Base-by-base conservation (phyloP, 1,140 invertebrate species). In the Chymomyza costata region DNA sequence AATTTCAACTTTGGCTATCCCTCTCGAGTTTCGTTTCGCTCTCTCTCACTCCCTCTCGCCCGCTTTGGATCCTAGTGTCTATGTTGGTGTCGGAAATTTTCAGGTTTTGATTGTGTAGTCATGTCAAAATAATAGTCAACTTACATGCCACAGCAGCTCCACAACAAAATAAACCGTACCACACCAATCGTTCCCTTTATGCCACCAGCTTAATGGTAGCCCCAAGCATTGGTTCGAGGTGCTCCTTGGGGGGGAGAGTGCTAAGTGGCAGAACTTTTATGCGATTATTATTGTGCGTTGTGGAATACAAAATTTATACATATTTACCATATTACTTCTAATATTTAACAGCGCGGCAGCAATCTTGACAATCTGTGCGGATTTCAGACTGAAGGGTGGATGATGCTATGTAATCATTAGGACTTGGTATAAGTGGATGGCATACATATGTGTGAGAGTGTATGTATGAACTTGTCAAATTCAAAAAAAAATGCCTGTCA, bases 41-140 rank as follows among this genome's bases (percentile, higher is more conserved):
- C n/a, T n/a, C n/a, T n/a, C n/a, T n/a, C n/a, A n/a, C n/a, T n/a
- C n/a, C n/a, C n/a, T n/a, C n/a, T n/a, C n/a, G n/a, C n/a, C n/a
- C n/a, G n/a, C n/a, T n/a, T n/a, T n/a, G n/a, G n/a, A n/a, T n/a
- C n/a, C n/a, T n/a, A n/a, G n/a, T n/a, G n/a, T n/a, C n/a, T n/a
- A n/a, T n/a, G n/a, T n/a, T 59, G 49, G 58, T 56, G 51, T 46
- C 52, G 71, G 50, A 83, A 80, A 74, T 80, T 71, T 83, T 59
- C 73, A 65, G 73, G 73, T 76, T 83, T 76, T 83, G 80, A 80
- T 83, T 83, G 73, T 83, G 80, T 83, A 80, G 73, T 76, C 73
- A 83, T 83, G 80, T 83, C 80, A 83, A 70, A 83, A 83, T 83
- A 83, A 83, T 83, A 83, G 80, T 83, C 80, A 82, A 83, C 80